Percentiles rank a stretch among this genome's conserved stretches.
Evolutionary conservation across 1,140 invertebrate genomes (phyloP).

Genomic region (Sweltsa coloradensis): DNA sequence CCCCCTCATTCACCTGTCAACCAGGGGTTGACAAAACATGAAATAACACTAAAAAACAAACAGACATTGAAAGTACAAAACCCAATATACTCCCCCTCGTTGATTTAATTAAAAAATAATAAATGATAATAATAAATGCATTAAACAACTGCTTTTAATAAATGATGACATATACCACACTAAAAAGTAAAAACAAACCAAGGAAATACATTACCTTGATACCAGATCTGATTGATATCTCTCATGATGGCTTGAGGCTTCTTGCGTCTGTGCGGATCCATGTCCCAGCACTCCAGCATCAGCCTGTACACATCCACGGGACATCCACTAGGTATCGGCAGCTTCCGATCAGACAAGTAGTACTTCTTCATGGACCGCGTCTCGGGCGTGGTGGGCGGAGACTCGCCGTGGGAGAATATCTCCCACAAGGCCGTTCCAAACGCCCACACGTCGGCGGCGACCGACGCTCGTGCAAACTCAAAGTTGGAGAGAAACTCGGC

Average conservation of each 20-base stretch:
- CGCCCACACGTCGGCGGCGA: conserved; percentile 72
- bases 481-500: conserved; percentile 60
- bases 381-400: too few species aligned
- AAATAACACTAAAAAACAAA: too few species aligned
- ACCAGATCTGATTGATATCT: conserved; percentile 68
- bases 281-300: conserved; percentile 80
- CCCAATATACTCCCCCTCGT: too few species aligned
- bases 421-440: conserved; percentile 82
- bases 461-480: conserved; percentile 44
- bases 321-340: conserved; percentile 62
- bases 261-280: conserved; percentile 52
- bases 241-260: conserved; percentile 69
- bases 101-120: too few species aligned
- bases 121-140: too few species aligned
- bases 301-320: conserved; percentile 70
- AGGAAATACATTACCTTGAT: conserved; percentile 39
- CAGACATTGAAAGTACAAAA: too few species aligned
- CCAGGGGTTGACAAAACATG: too few species aligned
- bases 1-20: too few species aligned
- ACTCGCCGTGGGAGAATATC: conserved; percentile 66
- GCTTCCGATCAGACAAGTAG: conserved; percentile 55
- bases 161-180: too few species aligned
- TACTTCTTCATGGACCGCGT: too few species aligned
- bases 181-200: background rate
- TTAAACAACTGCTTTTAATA: background rate